A percentile compares a stretch with the other conserved stretches of the same genome.
These are phyloP conservation scores for Anser cygnoides DNA, from an alignment of 2,113 vertebrate species.

Conservation along the genomic window DNA sequence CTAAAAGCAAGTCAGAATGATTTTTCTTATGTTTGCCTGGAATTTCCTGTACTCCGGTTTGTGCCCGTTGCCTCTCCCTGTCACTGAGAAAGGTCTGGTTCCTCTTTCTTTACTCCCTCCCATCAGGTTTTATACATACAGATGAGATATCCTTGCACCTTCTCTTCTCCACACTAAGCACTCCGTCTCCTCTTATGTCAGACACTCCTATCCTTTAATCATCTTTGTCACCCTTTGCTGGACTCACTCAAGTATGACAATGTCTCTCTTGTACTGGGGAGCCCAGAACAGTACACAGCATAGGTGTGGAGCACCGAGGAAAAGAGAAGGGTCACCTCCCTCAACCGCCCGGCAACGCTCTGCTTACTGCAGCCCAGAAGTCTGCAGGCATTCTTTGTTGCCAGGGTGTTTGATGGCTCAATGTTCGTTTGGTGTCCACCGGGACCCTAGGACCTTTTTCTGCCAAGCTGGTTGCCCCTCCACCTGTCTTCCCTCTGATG, in stretches of 20 bases:
- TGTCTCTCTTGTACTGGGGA: not conserved
- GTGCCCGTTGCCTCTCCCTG: not conserved
- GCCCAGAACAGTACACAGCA: not conserved
- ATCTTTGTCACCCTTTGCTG: not conserved
- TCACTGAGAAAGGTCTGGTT: not conserved
- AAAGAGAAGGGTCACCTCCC: not conserved
- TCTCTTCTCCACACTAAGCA: not conserved
- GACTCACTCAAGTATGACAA: not conserved
- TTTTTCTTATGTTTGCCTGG: not conserved
- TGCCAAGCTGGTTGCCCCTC: not conserved
- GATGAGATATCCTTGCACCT: not conserved
- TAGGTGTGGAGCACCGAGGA: not conserved
- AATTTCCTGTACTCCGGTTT: not conserved
- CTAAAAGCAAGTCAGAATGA: not conserved
- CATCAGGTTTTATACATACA: not conserved
- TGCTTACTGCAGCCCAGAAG: not conserved
- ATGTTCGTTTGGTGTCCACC: not conserved
- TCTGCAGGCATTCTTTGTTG: not conserved
- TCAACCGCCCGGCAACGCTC: accelerated
- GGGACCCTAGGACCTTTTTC: not conserved
- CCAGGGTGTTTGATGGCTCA: not conserved
- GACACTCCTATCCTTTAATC: not conserved
- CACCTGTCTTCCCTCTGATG: not conserved
- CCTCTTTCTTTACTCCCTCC: not conserved
- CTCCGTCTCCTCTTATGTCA: not conserved